These are phyloP conservation scores for Capitulum mitella DNA, from an alignment of 2,888 invertebrate species.

Conservation along the genomic window DNA sequence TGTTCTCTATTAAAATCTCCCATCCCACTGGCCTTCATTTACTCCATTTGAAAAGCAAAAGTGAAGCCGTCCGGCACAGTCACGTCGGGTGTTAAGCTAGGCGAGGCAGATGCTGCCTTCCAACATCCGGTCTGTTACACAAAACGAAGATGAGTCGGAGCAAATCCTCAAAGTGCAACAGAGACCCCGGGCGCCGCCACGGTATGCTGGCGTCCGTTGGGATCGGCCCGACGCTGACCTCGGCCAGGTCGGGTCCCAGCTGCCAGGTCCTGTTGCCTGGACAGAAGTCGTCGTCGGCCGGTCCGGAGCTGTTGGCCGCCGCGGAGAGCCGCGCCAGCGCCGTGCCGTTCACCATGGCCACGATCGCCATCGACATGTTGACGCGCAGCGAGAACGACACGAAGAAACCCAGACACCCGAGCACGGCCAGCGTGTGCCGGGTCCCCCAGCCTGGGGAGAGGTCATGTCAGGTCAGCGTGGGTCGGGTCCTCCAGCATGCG, in stretches of 20 bases:
- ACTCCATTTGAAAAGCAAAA: too few species aligned
- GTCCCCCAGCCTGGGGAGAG: conserved; percentile 28
- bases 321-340: background rate
- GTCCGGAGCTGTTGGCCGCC: background rate
- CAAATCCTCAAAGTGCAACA: too few species aligned
- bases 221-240: background rate
- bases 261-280: background rate
- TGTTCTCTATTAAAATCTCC: too few species aligned
- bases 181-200: too few species aligned
- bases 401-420: conserved; percentile 33
- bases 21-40: too few species aligned
- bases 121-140: too few species aligned
- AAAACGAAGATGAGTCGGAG: too few species aligned
- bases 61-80: too few species aligned
- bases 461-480: background rate
- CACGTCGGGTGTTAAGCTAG: too few species aligned
- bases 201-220: too few species aligned
- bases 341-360: conserved; percentile 32
- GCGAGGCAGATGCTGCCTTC: too few species aligned
- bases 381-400: conserved; percentile 31
- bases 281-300: background rate
- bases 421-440: conserved; percentile 32
- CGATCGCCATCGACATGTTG: conserved; percentile 35
- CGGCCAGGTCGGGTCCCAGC: background rate
- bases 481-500: background rate